Percentiles rank a stretch among this genome's conserved stretches.
These are phyloP conservation scores for Ormyrus thymus DNA, from an alignment of 2,888 invertebrate species.

Conservation along the genomic window DNA sequence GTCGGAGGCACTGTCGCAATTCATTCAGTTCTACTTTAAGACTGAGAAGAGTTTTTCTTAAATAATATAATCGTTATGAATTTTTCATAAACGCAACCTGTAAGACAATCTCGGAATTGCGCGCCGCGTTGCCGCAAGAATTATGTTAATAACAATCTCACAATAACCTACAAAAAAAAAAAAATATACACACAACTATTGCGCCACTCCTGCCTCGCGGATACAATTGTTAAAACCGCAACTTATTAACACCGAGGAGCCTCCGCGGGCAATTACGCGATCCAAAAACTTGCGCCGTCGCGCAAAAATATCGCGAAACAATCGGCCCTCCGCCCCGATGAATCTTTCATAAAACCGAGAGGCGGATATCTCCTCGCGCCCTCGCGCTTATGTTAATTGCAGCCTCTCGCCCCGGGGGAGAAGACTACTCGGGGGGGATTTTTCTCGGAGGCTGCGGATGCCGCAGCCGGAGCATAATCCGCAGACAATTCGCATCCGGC, in stretches of 20 bases:
- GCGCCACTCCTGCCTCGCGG: no score
- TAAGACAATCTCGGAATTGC: conserved; percentile 27
- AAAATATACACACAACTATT: no score
- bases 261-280: no score
- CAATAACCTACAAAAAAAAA: no score
- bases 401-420: neutral
- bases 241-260: no score
- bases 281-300: no score
- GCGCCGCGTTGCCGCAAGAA: conserved; percentile 12
- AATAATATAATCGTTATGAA: conserved; percentile 17
- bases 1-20: neutral
- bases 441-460: neutral
- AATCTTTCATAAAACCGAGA: no score
- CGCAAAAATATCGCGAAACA: no score
- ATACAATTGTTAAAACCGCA: no score
- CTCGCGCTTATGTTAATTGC: neutral
- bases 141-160: conserved; percentile 18
- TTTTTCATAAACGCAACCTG: conserved; percentile 6
- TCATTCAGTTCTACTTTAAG: neutral
- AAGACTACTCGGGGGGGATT: neutral
- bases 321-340: no score
- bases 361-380: no score
- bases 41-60: neutral
- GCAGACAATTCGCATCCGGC: conserved; percentile 31
- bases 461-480: conserved; percentile 31